Base-by-base conservation (phyloP, 2,888 invertebrate species). In the Nomada flava region DNA sequence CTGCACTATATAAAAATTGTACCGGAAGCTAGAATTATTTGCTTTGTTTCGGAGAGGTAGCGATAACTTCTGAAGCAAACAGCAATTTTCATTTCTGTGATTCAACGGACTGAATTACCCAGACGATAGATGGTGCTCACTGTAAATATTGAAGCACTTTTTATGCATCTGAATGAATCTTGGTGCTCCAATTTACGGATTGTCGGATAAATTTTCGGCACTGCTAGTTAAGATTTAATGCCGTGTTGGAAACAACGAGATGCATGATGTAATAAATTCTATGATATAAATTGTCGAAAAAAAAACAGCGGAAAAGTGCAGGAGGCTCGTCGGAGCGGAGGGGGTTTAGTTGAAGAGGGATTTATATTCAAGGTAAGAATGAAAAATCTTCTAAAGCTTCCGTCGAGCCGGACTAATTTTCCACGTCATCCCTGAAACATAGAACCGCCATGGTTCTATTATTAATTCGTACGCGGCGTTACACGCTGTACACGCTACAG, bases 371-470 rank as follows among this genome's bases (percentile, higher is more conserved):
- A 83, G 62, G 65, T 71, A 80, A 86, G 82, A 83, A 63, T 82
- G 88, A 85, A 88, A 88, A 88, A 87, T 87, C 73, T 68, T 82
- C 71, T 70, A 79, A 84, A 82, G 78, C 79, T 78, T 72, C 71
- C 78, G 74, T 62, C 75, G 53, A 70, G 57, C 79, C 62, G 68
- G 69, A 71, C 84, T 89, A 84, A 87, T 89, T 86, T 88, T 83
- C 79, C 87, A 84, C 81, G 85, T 87, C 86, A 76, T 68, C 82
- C 76, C 62, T 83, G 89, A 86, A 88, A 87, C 84, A 83, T 82
- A 79, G 87, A 74, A 78, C 79, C 77, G 59, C 23, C 69, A 82
- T 68, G 89, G 87, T 82, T 83, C 84, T 81, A 88, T 86, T 88
- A 88, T 88, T 88, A 88, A 88, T 88, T 88, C 68, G 78, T 75